Percentiles rank a stretch among this genome's conserved stretches.
These are phyloP conservation scores for Andrena chrysosceles DNA, from an alignment of 2,888 invertebrate species.

Conservation along the genomic window DNA sequence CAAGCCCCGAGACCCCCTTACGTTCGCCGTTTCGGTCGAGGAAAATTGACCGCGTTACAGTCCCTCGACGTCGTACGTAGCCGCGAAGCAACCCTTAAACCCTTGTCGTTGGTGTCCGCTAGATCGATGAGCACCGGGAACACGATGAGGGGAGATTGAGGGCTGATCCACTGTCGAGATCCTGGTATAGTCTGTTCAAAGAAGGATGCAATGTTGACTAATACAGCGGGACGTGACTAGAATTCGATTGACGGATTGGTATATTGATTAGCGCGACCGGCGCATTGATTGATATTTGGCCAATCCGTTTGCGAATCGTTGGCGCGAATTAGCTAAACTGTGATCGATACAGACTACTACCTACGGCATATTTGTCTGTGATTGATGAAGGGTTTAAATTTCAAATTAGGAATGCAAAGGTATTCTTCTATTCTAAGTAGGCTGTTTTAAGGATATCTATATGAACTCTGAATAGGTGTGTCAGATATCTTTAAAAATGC, in stretches of 20 bases:
- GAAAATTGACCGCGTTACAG: background rate
- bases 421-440: background rate
- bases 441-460: too few species aligned
- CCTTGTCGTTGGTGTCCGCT: background rate
- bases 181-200: background rate
- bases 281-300: conserved; percentile 23
- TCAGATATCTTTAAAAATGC: too few species aligned
- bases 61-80: background rate
- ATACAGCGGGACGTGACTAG: background rate
- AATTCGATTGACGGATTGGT: background rate
- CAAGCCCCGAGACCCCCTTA: background rate
- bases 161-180: background rate
- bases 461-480: too few species aligned
- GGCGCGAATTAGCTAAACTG: conserved; percentile 1
- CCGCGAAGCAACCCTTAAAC: background rate
- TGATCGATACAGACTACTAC: background rate
- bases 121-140: background rate
- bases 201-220: background rate
- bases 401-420: background rate
- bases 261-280: background rate
- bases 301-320: background rate
- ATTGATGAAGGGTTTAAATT: background rate
- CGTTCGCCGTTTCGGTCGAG: background rate
- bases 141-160: background rate
- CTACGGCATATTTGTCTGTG: background rate